Conservation (phyloP, 2,797 vertebrate genomes). For the Amniataba percoides region DNA sequence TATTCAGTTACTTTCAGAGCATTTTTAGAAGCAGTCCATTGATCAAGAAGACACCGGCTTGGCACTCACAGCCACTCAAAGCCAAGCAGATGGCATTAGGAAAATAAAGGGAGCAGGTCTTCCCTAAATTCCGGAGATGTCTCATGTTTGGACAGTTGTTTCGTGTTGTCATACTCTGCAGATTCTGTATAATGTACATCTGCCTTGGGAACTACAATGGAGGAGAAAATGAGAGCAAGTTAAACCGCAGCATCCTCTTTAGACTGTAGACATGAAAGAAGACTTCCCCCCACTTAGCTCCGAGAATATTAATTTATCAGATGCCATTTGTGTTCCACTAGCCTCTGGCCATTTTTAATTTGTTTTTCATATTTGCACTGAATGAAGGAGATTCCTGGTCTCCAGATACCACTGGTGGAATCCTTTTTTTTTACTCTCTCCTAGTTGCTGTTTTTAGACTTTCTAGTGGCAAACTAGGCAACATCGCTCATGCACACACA, state of each 20-base stretch:
- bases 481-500: slow-evolving; percentile 28
- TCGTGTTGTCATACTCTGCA: slow-evolving; percentile 53
- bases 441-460: slow-evolving; percentile 64
- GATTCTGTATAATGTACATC: slow-evolving; percentile 43
- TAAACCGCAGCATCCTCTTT: slow-evolving; percentile 19
- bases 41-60: slow-evolving; percentile 66
- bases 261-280: slow-evolving; percentile 22
- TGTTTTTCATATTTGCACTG: slow-evolving; percentile 39
- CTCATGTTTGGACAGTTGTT: slow-evolving; percentile 16
- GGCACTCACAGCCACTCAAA: slow-evolving; percentile 66
- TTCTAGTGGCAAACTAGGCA: slow-evolving; percentile 46
- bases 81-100: slow-evolving; percentile 44
- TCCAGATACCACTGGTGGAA: slow-evolving; percentile 50
- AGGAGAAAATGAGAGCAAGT: slow-evolving; percentile 20
- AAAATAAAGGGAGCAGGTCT: slow-evolving; percentile 50
- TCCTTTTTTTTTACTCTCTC: slow-evolving; percentile 47
- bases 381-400: slow-evolving; percentile 59
- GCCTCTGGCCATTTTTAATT: slow-evolving; percentile 53
- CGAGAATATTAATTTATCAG: slow-evolving; percentile 43
- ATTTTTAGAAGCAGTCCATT: slow-evolving; percentile 69
- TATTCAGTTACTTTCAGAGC: slow-evolving; percentile 74
- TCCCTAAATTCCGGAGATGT: slow-evolving; percentile 21
- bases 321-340: slow-evolving; percentile 38
- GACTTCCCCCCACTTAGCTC: slow-evolving; percentile 36
- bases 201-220: slow-evolving; percentile 29